Conservation (phyloP, 1,140 invertebrate species). For the Micrasema longulum region DNA sequence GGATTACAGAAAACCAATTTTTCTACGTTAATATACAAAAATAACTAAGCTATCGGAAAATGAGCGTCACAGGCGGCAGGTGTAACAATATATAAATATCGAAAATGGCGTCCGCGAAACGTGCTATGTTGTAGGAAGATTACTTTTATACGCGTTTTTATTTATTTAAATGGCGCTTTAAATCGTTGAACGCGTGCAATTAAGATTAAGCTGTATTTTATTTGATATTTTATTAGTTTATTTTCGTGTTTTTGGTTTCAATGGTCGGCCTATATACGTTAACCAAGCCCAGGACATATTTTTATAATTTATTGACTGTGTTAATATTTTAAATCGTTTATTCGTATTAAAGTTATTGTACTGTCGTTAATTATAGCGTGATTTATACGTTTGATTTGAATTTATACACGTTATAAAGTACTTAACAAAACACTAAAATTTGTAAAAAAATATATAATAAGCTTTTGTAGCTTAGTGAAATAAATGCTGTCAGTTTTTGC, state of each 20-base stretch:
- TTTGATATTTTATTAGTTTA: conserved; percentile 31
- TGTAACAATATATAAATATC: conserved; percentile 51
- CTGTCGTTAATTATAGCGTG: neutral
- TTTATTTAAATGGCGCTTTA: conserved; percentile 42
- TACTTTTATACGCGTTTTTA: conserved; percentile 40
- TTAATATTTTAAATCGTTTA: too few relatives aligned
- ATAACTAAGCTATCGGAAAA: conserved; percentile 48
- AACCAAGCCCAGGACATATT: neutral
- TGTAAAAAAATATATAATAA: too few relatives aligned
- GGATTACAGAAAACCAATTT: conserved; percentile 47
- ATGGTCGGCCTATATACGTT: conserved; percentile 19
- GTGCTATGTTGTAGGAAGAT: conserved; percentile 36
- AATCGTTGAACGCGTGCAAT: conserved; percentile 33
- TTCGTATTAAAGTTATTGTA: neutral
- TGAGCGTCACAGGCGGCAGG: conserved; percentile 46
- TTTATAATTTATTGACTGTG: conserved; percentile 19
- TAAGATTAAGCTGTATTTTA: conserved; percentile 32
- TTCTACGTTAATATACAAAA: conserved; percentile 4
- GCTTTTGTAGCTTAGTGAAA: too few relatives aligned
- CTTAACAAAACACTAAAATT: too few relatives aligned
- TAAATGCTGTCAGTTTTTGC: too few relatives aligned
- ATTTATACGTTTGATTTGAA: too few relatives aligned
- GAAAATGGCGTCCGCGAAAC: conserved; percentile 30
- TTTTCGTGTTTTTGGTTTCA: conserved; percentile 20
- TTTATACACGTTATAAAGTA: too few relatives aligned